These are phyloP conservation scores for Emys orbicularis DNA, from an alignment of 2,797 vertebrate genomes.

Conservation along the genomic window DNA sequence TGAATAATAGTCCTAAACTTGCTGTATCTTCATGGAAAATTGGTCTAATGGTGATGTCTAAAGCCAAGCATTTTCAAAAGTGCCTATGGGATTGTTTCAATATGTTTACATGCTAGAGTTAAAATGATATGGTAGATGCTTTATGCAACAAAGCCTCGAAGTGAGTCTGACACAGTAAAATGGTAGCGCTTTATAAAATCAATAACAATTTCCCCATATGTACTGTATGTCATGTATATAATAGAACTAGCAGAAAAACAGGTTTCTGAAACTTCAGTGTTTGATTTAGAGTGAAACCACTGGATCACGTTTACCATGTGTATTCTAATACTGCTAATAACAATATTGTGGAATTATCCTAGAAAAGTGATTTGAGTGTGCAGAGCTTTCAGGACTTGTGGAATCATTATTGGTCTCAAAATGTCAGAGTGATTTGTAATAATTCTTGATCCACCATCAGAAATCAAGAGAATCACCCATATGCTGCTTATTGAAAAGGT, in stretches of 20 bases:
- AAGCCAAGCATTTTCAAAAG: not conserved
- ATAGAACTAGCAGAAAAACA: slow-evolving; percentile 1
- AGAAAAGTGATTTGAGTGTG: not conserved
- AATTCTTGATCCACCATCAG: not conserved
- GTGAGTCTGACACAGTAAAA: not conserved
- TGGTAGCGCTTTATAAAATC: not conserved
- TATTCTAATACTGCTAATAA: not conserved
- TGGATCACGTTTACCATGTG: not conserved
- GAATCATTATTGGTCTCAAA: slow-evolving; percentile 15
- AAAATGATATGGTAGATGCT: not conserved
- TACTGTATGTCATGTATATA: not conserved
- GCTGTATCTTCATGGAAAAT: not conserved
- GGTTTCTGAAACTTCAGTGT: not conserved
- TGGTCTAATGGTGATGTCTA: not conserved
- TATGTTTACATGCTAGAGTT: not conserved
- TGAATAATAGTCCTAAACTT: not conserved
- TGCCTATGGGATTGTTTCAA: not conserved
- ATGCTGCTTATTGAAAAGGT: not conserved
- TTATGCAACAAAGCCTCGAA: not conserved
- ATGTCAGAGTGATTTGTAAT: slow-evolving; percentile 32
- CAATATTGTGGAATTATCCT: not conserved
- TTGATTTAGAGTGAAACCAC: slow-evolving; percentile 34
- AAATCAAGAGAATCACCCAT: not conserved
- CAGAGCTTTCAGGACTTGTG: not conserved
- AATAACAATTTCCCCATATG: slow-evolving; percentile 6